Percentiles rank a stretch among this genome's conserved stretches.
Conservation (phyloP, 2,797 vertebrate genomes). For the Sus cebifrons region DNA sequence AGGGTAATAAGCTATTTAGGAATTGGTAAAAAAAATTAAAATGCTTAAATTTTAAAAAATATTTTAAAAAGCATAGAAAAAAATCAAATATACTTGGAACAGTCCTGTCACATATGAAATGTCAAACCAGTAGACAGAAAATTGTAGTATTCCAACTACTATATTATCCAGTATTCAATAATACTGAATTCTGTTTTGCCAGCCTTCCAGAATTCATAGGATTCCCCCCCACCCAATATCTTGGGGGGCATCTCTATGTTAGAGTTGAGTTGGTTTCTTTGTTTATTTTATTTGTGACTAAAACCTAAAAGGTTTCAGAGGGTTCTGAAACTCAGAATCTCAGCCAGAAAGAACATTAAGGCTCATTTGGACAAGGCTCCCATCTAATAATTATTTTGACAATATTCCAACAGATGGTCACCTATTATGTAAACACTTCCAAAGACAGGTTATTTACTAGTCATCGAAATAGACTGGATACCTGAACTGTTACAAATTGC, state of each 20-base stretch:
- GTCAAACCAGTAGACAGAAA: not conserved
- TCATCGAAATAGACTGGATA: not conserved
- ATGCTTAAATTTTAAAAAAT: not conserved
- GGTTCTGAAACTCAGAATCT: not conserved
- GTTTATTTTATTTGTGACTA: not conserved
- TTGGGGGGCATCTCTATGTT: not conserved
- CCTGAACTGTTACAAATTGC: not conserved
- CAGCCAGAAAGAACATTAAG: not conserved
- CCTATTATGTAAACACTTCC: not conserved
- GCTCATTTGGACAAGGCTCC: not conserved
- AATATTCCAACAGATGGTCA: not conserved
- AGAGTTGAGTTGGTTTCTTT: not conserved
- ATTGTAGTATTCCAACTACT: not conserved
- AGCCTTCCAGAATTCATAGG: not conserved
- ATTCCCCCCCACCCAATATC: not conserved
- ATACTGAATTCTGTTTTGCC: not conserved
- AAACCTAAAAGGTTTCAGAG: not conserved
- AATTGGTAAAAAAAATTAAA: not conserved
- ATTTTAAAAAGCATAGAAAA: conserved; percentile 14
- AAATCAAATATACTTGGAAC: not conserved
- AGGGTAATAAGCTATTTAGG: not conserved
- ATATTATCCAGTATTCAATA: not conserved
- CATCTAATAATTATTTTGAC: not conserved
- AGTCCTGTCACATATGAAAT: not conserved
- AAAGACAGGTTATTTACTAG: not conserved